Conservation (phyloP, 2,113 vertebrate species). For the cattle (Bos taurus) region DNA sequence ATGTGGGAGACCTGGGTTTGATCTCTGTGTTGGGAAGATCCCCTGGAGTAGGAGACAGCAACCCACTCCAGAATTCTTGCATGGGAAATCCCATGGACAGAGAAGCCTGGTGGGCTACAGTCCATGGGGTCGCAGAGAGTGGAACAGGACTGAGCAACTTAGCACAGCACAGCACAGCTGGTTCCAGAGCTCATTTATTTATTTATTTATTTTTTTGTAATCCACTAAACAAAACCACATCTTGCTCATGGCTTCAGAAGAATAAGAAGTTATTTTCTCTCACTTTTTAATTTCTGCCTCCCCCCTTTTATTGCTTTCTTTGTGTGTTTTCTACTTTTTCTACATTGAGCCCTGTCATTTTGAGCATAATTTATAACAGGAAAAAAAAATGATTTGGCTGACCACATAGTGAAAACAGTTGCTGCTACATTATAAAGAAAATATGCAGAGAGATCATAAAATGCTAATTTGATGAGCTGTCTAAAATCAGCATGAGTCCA, state of each 20-base stretch:
- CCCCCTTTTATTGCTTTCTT: background rate
- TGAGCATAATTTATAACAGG: background rate
- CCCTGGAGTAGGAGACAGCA: background rate
- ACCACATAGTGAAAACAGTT: background rate
- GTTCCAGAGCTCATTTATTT: background rate
- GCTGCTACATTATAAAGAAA: background rate
- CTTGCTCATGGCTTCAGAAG: background rate
- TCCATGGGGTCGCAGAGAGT: background rate
- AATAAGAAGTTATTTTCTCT: background rate
- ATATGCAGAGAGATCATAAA: background rate
- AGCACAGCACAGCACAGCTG: background rate
- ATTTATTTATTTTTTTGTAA: background rate
- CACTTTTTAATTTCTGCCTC: background rate
- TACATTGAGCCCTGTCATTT: background rate
- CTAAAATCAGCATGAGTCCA: background rate
- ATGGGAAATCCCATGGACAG: background rate
- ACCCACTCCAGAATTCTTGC: background rate
- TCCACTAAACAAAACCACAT: background rate
- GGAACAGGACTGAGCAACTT: background rate
- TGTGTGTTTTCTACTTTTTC: background rate
- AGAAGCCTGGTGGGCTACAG: background rate
- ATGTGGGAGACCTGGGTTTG: background rate
- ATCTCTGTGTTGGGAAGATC: background rate
- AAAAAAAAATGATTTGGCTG: background rate
- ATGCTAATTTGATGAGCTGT: background rate